Evolutionary conservation across 2,888 invertebrate genomes (phyloP), one percentile per base, ranked within the genome.

Genomic region (Eristalis intricaria): DNA sequence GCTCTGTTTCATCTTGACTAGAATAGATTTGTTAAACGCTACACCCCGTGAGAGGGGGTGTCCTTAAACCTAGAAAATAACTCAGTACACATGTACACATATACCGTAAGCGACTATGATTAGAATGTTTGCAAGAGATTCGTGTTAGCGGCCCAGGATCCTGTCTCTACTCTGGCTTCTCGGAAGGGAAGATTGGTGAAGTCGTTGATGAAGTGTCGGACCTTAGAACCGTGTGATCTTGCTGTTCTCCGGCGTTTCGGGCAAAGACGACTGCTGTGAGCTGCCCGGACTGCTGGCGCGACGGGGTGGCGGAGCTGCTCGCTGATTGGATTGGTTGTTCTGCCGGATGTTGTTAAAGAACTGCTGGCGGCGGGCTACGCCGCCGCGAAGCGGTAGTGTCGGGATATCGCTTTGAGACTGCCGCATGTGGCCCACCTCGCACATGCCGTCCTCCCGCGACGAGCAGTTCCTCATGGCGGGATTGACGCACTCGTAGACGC

Each of bases 401-500:
- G 93, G 93, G 64, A 93, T 93, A 90, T 93, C 93, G 78, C 92
- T 93, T n/a, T 93, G 93, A 8, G 93, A 92, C 75, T 92, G 92
- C 8, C 78, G 76, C 50, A 86, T 56, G 83, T 91, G 91, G 35
- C 81, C 88, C 13, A 91, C 89, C 64, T 89, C 89, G 68, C 89
- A 89, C 89, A 90, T 89, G 19, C 89, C 89, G 69, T 90, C 89
- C 60, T 93, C 92, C 32, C 93, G 92, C 69, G 93, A 92, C 4
- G 92, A 90, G 50, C 92, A 92, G 77, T 92, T 91, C 1, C 93
- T 91, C 93, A 93, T 93, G 71, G 94, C 94, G 70, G 94, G 93
- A 90, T 95, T 95, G 0, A 94, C 94, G 89, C 94, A 94, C 90
- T 94, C 94, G 85, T 95, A 94, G 64, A 94, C 93, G 60, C 94